A percentile compares a stretch with the other conserved stretches of the same genome.
Conservation (phyloP, 2,113 vertebrate genomes). For the Nesoenas mayeri region DNA sequence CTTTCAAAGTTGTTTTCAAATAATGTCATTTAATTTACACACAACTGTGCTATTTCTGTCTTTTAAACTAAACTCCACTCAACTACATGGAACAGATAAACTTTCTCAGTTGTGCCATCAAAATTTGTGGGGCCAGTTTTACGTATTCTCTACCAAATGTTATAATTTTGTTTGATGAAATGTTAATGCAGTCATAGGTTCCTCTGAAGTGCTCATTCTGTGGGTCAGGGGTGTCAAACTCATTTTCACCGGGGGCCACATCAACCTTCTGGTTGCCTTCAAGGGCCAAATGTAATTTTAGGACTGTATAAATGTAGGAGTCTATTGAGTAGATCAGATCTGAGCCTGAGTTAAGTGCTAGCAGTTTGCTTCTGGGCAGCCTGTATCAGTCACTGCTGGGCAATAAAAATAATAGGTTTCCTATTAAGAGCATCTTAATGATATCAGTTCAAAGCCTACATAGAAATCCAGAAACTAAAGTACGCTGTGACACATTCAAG, state of each 20-base stretch:
- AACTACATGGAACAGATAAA: neutral
- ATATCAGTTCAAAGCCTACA: neutral
- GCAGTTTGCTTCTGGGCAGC: neutral
- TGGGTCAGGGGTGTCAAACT: neutral
- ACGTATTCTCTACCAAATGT: neutral
- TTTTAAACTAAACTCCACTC: neutral
- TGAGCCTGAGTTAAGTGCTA: neutral
- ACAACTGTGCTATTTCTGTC: neutral
- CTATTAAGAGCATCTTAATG: neutral
- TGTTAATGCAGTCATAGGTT: neutral
- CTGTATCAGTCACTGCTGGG: fast-evolving
- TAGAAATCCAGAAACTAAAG: neutral
- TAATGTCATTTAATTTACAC: neutral
- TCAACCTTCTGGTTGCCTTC: too few species aligned
- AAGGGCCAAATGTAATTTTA: too few species aligned
- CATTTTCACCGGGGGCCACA: too few species aligned
- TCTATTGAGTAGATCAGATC: neutral
- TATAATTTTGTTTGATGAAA: neutral
- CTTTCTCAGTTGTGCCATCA: neutral
- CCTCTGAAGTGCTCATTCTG: neutral
- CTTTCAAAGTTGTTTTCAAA: slow-evolving; percentile 23
- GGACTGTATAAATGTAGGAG: too few species aligned
- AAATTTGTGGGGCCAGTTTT: neutral
- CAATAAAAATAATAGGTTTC: neutral
- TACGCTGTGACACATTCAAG: neutral